Percentiles rank a stretch among this genome's conserved stretches.
phyloP scores from a whole-genome alignment of 2,888 invertebrate species.

The Lycaena phlaeas region DNA sequence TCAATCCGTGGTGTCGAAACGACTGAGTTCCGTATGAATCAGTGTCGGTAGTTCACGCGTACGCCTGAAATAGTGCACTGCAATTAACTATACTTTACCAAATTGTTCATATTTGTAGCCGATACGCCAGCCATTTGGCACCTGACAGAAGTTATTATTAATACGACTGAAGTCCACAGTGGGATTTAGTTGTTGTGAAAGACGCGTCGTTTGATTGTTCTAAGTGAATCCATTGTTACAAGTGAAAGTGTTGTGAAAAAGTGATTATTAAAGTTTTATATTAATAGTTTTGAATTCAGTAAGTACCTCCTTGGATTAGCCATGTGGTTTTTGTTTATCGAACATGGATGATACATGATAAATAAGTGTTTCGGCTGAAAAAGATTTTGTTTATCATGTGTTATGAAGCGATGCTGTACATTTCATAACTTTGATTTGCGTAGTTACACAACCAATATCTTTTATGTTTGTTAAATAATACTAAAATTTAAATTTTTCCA shows the following conservation, averaged over 20 bases:
- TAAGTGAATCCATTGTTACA: not conserved
- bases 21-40: constrained; percentile 47
- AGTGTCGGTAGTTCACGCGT: constrained; percentile 47
- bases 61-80: constrained; percentile 51
- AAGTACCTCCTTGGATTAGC: not conserved
- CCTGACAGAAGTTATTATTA: constrained; percentile 5
- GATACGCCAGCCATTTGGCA: constrained; percentile 10
- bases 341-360: not conserved
- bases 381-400: not conserved
- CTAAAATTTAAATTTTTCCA: too few species aligned
- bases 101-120: constrained; percentile 13
- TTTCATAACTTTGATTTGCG: too few species aligned
- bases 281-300: not conserved
- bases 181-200: not conserved
- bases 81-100: constrained; percentile 32
- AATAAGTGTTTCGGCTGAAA: not conserved
- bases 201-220: too few species aligned
- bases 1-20: constrained; percentile 51
- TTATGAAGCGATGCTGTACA: too few species aligned
- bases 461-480: too few species aligned
- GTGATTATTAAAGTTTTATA: not conserved
- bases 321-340: constrained; percentile 2
- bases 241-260: not conserved
- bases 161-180: not conserved
- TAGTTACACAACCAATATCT: too few species aligned